Evolutionary conservation across 2,888 invertebrate species (phyloP).

Genomic region (Ectobius pallidus): DNA sequence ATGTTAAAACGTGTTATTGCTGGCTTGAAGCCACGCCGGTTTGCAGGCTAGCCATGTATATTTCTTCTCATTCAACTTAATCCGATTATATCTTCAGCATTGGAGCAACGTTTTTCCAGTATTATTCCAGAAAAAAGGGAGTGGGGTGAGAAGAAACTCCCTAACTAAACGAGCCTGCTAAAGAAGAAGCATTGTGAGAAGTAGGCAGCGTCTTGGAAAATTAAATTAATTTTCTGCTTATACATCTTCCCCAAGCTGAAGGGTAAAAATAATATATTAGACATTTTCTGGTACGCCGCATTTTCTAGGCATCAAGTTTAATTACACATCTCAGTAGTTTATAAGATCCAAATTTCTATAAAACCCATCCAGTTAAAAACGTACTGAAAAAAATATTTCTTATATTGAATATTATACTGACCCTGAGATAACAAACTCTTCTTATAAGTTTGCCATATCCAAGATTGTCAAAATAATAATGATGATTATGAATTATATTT

Average conservation of each 20-base stretch:
- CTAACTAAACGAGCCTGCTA: background rate
- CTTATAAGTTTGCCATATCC: too few species aligned
- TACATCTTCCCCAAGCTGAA: background rate
- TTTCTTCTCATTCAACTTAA: background rate
- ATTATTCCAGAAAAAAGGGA: background rate
- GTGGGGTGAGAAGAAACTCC: background rate
- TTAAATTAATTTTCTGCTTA: slow-evolving; percentile 14
- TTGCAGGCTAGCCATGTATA: too few species aligned
- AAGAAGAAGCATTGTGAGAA: slow-evolving; percentile 9
- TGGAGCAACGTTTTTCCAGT: background rate
- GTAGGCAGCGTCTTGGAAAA: background rate
- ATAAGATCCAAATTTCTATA: too few species aligned
- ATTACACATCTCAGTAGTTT: too few species aligned
- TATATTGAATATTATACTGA: too few species aligned
- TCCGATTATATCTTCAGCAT: slow-evolving; percentile 11
- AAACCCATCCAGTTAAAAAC: too few species aligned
- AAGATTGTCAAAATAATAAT: too few species aligned
- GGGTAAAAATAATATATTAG: background rate
- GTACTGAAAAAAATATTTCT: too few species aligned
- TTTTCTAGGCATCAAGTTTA: background rate
- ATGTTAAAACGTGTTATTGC: too few species aligned
- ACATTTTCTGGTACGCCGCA: slow-evolving; percentile 13
- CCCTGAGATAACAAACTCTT: too few species aligned
- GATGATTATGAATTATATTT: too few species aligned
- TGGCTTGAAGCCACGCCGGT: too few species aligned